A percentile compares a stretch with the other conserved stretches of the same genome.
phyloP scores from a whole-genome alignment of 2,888 invertebrate species.

The Ornithoptera priamus region DNA sequence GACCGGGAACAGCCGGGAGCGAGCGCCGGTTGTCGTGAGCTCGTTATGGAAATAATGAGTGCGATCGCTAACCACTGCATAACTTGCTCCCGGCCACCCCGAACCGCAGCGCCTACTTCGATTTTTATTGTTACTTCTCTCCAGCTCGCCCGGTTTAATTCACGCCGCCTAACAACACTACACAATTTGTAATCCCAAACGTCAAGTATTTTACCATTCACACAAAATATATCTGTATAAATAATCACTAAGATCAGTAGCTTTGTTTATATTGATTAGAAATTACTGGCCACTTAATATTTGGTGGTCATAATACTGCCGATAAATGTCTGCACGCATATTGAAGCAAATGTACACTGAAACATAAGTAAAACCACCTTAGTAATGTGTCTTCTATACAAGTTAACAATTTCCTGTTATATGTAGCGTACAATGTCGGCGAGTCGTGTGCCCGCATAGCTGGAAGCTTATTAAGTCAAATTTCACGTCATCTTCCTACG shows the following conservation, averaged over 20 bases:
- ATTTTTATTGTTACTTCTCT: slow-evolving; percentile 63
- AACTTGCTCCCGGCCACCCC: slow-evolving; percentile 49
- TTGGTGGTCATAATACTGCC: no score
- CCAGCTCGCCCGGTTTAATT: slow-evolving; percentile 53
- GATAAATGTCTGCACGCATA: not conserved
- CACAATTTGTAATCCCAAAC: slow-evolving; percentile 6
- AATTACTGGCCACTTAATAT: no score
- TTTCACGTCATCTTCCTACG: slow-evolving; percentile 39
- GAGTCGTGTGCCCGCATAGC: slow-evolving; percentile 52
- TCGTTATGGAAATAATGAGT: slow-evolving; percentile 76
- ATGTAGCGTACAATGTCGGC: slow-evolving; percentile 40
- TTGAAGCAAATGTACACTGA: not conserved
- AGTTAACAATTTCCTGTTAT: slow-evolving; percentile 46
- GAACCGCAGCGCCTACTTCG: slow-evolving; percentile 42
- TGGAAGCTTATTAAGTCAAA: slow-evolving; percentile 54
- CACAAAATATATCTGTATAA: not conserved
- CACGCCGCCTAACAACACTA: slow-evolving; percentile 40
- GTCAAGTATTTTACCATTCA: not conserved
- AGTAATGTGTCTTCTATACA: slow-evolving; percentile 25
- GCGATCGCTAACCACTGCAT: slow-evolving; percentile 58
- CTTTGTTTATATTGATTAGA: not conserved
- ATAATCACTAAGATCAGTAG: not conserved
- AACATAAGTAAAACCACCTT: slow-evolving; percentile 28
- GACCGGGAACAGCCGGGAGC: slow-evolving; percentile 54
- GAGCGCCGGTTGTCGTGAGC: slow-evolving; percentile 59